Evolutionary conservation across 2,797 vertebrate genomes (phyloP), one percentile per base, ranked within the genome.

Genomic region (Pangasius macronema): DNA sequence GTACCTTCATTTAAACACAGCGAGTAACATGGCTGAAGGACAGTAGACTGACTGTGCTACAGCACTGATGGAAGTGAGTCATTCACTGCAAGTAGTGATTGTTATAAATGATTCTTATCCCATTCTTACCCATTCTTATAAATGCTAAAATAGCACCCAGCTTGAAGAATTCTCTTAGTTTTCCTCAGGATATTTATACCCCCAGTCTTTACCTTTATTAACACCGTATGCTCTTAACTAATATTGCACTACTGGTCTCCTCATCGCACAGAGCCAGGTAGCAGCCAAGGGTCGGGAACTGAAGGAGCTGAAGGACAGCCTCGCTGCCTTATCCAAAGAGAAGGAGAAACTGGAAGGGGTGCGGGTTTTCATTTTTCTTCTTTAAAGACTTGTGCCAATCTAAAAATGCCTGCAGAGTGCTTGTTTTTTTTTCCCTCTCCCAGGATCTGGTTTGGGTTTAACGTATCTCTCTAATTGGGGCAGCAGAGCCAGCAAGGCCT

Each of bases 261-360:
- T 80, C 77, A 85, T 89, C 79, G 3, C 91, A 57, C 88, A 99
- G 98, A 95, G 98, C 93, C 98, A 98, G 86, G 94, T 98, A 89
- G 96, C 96, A 5, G 97, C 98, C 94, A 99, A 98, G 89, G 97
- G 98, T 67, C 95, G 97, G 75, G 96, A 96, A 93, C 95, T 99
- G 94, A 97, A 96, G 91, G 96, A 96, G 30, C 93, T 99, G 91
- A 96, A 95, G 93, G 96, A 96, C 87, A 96, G 95, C 89, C 90
- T 99, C 82, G 96, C 96, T 46, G 93, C 93, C 7, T 92, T 98
- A 80, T 92, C 93, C 86, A 96, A 93, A 91, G 97, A 97, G 89
- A 98, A 99, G 96, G 97, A 98, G 91, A 95, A 95, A 92, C 92
- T 96, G 68, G 95, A 96, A 92, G 96, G 91, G 95, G 95, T 95